Evolutionary conservation across 1,140 invertebrate genomes (phyloP), one percentile per base, ranked within the genome.

Genomic region (Drosophila persimilis): DNA sequence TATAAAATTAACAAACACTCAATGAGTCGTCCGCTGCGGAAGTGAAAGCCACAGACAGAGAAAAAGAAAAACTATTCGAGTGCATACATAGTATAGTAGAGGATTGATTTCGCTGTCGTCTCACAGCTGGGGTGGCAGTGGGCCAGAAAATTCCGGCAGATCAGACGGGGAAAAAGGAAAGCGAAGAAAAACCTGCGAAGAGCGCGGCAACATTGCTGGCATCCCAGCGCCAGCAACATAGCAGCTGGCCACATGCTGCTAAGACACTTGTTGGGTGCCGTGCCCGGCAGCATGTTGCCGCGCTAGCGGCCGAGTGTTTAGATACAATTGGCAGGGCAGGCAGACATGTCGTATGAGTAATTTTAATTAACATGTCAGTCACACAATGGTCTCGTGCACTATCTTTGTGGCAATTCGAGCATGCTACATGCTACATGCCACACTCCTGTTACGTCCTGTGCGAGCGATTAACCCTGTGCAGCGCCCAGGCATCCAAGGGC

Each of bases 361-460:
- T 79, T 76, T 81, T 74, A 80, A 86, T 85, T 85, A 80, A 85
- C 63, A 86, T 85, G 73, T 76, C 63, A 69, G 59, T 52, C 66
- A 52, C 63, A 55, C 43, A 60, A 26, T 45, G 35, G 39, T 7
- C 69, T 50, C 81, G 59, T 86, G 83, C 58, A 65, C 73, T 86
- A 86, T 85, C 80, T 73, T 24, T 31, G 31, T 41, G 59, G 56
- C 62, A 65, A 77, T 47, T 50, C 62, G 71, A 66, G 56, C 80
- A 24, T 31, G 31, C 31, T 31, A 20, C 24, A 24, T 24, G 7
- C 15, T 31, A 15, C 29, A 6, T 20, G 20, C 20, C 2, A 20
- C 20, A 20, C 29, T 15, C 63, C 45, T 41, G 63, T 56, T 56
- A 63, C 63, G 43, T 31, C 31, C 31, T 60, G 57, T 57, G 15